Base-by-base conservation (phyloP, 2,888 invertebrate genomes). In the Drosophila sordidula region DNA sequence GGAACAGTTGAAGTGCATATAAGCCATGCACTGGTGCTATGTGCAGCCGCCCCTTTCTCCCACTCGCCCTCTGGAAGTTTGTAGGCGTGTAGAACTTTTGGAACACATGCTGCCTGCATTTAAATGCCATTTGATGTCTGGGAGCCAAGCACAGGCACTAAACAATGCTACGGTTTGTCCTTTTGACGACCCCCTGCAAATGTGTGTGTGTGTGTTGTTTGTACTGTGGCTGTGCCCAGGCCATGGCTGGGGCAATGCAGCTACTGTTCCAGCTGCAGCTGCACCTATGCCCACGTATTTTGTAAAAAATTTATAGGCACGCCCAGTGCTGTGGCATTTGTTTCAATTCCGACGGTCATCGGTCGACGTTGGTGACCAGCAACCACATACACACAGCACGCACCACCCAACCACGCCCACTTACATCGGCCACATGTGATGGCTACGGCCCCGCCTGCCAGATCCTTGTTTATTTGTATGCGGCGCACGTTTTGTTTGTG, bases 401-500 rank as follows among this genome's bases (percentile, higher is more conserved):
- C 38, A 16, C 29, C 61, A 34, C 18, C 16, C 47, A 39, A 4
- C 12, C 34, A 34, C 34, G 34, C 34, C 34, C 34, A 34, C 11
- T 34, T 12, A 12, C 34, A 11, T 11, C 12, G 34, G 34, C 34
- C 34, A 34, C 34, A 34, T 34, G 34, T 34, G 34, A 34, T 12
- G 34, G 34, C 12, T 11, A 12, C 12, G 34, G 29, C 29, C 29
- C 29, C 29, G 29, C 29, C 52, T 70, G 46, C 22, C 51, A 36
- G 57, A 63, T 76, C 57, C 80, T 79, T 78, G 78, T 88, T 88
- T 88, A 82, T 88, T 88, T 88, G 82, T 84, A 88, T 87, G 75
- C 84, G 70, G 70, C 70, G 66, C 89, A 87, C 87, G 89, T 87
- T 87, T 79, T 87, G 87, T 87, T 87, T 87, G 84, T 87, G 80